Base-by-base conservation (phyloP, 2,797 vertebrate species). In the Crax fasciolata region DNA sequence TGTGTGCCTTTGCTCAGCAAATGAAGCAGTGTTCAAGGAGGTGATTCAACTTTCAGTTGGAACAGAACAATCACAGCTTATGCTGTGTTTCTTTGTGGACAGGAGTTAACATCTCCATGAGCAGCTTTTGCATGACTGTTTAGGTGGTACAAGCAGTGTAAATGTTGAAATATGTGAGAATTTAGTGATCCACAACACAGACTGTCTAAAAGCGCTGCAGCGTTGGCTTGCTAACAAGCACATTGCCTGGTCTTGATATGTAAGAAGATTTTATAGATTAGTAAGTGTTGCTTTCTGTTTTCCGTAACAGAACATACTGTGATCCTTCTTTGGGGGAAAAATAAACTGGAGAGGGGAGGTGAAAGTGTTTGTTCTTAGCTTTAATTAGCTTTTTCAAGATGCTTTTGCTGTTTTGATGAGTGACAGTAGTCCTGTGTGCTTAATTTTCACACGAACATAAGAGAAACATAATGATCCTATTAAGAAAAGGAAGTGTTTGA, bases 331-430 rank as follows among this genome's bases (percentile, higher is more conserved):
- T 92, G 6, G 85, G 87, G 93, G 94, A 92, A 96, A 96, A 96
- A 89, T 93, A 90, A 84, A 35, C 71, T 93, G 83, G 28, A 92
- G 90, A 96, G 90, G 92, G 91, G 87, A n/a, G 94, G 89, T 95
- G 95, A 83, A 96, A 94, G 84, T 92, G 94, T 96, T 96, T 95
- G 94, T 95, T 93, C 94, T 89, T 80, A 79, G 91, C 91, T 96
- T 95, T 96, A 95, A 95, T 97, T 95, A 95, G 89, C 92, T 85
- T 70, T n/a, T 72, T 94, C 92, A 84, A 93, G 86, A 97, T 90
- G 87, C 75, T 86, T 94, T 71, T 87, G 39, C 88, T 87, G 75
- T 85, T 94, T 84, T 79, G 82, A 59, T 92, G 89, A 23, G 85
- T 95, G 88, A 76, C 92, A 94, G 92, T 81, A 94, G 89, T 78